Percentiles rank a stretch among this genome's conserved stretches.
Evolutionary conservation across 2,797 vertebrate species (phyloP).

Genomic region (Tinamus major): DNA sequence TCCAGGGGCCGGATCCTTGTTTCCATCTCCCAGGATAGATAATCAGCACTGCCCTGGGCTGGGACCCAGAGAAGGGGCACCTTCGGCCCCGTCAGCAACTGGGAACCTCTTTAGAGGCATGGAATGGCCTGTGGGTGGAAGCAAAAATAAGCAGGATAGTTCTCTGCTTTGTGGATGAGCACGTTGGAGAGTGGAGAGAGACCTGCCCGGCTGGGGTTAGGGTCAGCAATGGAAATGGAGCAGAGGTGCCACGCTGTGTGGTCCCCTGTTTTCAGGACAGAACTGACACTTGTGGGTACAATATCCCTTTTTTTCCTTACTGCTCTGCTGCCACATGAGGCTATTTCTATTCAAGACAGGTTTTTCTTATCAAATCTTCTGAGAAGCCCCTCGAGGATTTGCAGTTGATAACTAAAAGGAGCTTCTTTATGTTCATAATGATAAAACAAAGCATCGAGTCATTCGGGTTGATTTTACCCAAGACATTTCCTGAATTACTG

Average conservation of each 20-base stretch:
- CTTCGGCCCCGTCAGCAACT: neutral
- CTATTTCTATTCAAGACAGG: slow-evolving; percentile 69
- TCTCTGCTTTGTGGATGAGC: neutral
- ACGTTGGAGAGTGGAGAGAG: neutral
- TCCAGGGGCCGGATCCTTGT: neutral
- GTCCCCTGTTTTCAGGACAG: neutral
- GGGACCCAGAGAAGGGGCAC: neutral
- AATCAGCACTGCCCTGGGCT: neutral
- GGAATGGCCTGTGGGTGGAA: neutral
- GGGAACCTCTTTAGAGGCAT: neutral
- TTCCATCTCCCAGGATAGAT: fast-evolving
- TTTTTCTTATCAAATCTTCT: slow-evolving; percentile 52
- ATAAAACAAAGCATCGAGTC: slow-evolving; percentile 76
- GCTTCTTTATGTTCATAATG: slow-evolving; percentile 78
- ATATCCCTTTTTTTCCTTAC: neutral
- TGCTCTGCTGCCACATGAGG: slow-evolving; percentile 24
- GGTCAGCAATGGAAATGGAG: neutral
- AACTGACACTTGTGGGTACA: neutral
- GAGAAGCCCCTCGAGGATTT: slow-evolving; percentile 67
- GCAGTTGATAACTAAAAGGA: slow-evolving; percentile 77
- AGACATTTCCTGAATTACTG: slow-evolving; percentile 75
- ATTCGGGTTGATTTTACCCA: slow-evolving; percentile 69
- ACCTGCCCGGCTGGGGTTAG: neutral
- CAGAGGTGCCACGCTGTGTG: neutral
- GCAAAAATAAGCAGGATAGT: neutral